phyloP scores from a whole-genome alignment of 2,888 invertebrate genomes.

The Pimpla rufipes region DNA sequence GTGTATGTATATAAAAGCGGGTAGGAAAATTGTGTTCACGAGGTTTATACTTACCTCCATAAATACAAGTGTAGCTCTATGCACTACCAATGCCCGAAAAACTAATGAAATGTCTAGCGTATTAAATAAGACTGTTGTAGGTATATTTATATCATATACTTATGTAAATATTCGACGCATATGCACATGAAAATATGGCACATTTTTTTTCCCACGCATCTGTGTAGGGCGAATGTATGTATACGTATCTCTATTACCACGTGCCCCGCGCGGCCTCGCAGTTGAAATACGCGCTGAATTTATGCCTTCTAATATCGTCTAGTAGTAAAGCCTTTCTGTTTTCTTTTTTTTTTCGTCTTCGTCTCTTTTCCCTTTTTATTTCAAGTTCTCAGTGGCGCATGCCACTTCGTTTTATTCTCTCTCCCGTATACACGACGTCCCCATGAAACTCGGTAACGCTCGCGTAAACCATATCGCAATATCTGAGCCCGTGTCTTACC shows the following conservation, averaged over 20 bases:
- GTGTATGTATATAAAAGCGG: not conserved
- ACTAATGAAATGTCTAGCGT: constrained; percentile 57
- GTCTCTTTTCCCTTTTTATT: constrained; percentile 38
- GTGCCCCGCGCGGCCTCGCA: constrained; percentile 25
- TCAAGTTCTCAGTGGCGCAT: constrained; percentile 31
- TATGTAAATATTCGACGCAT: constrained; percentile 27
- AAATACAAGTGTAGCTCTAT: constrained; percentile 19
- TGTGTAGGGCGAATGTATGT: constrained; percentile 23
- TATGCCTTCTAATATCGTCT: constrained; percentile 70
- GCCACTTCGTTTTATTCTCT: constrained; percentile 42
- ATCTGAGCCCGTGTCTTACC: constrained; percentile 1
- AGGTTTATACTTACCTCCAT: constrained; percentile 25
- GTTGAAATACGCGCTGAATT: constrained; percentile 63
- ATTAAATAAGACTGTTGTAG: constrained; percentile 48
- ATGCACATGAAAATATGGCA: constrained; percentile 43
- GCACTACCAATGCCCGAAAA: constrained; percentile 23
- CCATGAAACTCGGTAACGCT: constrained; percentile 35
- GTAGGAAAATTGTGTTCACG: not conserved
- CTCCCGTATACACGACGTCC: constrained; percentile 30
- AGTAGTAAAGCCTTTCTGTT: constrained; percentile 48
- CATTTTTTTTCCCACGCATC: constrained; percentile 14
- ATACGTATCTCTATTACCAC: constrained; percentile 41
- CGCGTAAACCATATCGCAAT: constrained; percentile 40
- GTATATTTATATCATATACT: constrained; percentile 9
- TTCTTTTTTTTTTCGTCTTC: constrained; percentile 25